phyloP scores from a whole-genome alignment of 2,113 vertebrate genomes.

The Rhodinocichla rosea region DNA sequence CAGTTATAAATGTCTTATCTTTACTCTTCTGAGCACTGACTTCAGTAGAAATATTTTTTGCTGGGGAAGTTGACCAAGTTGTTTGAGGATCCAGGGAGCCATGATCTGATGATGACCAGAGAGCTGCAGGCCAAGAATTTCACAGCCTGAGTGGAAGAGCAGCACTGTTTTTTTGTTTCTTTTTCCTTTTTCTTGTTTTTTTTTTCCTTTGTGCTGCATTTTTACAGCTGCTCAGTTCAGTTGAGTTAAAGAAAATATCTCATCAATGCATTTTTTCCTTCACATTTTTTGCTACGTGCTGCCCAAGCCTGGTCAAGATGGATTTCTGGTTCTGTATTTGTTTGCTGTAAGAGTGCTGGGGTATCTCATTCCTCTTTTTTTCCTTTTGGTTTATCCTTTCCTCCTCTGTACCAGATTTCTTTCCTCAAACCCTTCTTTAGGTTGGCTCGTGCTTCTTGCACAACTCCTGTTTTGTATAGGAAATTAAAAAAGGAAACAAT shows the following conservation, averaged over 20 bases:
- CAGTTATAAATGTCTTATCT: not conserved
- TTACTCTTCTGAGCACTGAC: not conserved
- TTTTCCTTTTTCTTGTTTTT: not conserved
- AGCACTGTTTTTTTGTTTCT: not conserved
- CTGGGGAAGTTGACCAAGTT: not conserved
- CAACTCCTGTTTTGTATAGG: not conserved
- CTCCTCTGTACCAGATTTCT: not conserved
- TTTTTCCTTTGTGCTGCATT: not conserved
- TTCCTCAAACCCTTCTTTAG: not conserved
- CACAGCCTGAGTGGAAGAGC: not conserved
- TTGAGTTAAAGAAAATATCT: not conserved
- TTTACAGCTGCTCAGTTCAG: not conserved
- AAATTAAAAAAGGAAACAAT: not conserved
- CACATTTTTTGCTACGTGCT: not conserved
- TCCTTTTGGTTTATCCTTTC: not conserved
- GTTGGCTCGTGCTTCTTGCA: not conserved
- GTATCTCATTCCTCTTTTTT: not conserved
- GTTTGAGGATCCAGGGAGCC: rapidly evolving
- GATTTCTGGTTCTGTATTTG: not conserved
- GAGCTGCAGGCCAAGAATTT: not conserved
- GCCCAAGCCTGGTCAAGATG: not conserved
- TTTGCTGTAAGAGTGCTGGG: not conserved
- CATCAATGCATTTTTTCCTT: not conserved
- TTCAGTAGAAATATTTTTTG: not conserved
- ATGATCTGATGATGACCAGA: not conserved